Conservation (phyloP, 2,113 vertebrate genomes). For the Lophochroa leadbeateri region DNA sequence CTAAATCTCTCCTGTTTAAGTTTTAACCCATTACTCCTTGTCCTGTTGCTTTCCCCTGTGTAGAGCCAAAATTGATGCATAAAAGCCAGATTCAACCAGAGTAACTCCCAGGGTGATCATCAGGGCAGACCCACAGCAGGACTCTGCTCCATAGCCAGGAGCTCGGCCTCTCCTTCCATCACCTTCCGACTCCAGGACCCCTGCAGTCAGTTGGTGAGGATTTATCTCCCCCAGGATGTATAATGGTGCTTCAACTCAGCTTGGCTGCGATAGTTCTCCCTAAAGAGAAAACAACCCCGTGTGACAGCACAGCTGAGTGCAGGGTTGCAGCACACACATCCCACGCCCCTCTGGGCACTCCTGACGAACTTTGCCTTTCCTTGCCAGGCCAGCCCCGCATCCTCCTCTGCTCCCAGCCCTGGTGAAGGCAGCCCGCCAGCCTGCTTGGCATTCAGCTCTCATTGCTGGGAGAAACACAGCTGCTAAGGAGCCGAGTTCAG, state of each 20-base stretch:
- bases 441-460: constrained; percentile 22
- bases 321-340: neutral
- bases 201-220: rapidly evolving
- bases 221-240: neutral
- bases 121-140: neutral
- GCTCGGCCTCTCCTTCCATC: rapidly evolving
- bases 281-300: neutral
- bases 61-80: neutral
- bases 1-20: neutral
- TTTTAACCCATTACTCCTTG: neutral
- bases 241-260: neutral
- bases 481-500: neutral
- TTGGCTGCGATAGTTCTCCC: rapidly evolving
- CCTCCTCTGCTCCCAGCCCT: neutral
- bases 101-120: rapidly evolving
- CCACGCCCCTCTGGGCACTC: neutral
- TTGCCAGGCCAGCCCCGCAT: neutral
- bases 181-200: neutral
- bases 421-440: neutral
- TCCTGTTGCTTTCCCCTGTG: neutral
- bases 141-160: neutral
- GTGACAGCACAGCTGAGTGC: rapidly evolving
- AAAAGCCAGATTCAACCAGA: rapidly evolving
- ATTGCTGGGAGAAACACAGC: neutral
- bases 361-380: neutral